Conservation (phyloP, 2,797 vertebrate genomes). For the Dryobates pubescens region DNA sequence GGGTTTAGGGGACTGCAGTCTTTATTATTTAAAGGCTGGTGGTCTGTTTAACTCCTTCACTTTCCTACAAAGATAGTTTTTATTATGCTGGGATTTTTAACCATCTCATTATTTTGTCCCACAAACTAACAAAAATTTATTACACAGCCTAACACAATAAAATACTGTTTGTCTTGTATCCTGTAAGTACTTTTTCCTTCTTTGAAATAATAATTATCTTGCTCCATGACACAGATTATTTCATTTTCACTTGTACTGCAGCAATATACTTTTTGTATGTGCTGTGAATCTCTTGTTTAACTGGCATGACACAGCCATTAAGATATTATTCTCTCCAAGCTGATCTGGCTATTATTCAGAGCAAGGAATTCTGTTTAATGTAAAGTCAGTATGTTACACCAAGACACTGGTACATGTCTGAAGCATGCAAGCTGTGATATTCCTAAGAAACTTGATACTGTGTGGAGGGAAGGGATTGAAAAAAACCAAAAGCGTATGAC, state of each 20-base stretch:
- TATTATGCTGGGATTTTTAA: constrained; percentile 9
- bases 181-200: neutral
- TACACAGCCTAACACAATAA: neutral
- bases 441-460: neutral
- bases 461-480: neutral
- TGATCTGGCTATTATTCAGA: neutral
- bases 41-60: neutral
- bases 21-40: neutral
- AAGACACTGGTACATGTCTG: neutral
- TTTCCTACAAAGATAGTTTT: neutral
- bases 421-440: neutral
- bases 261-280: neutral
- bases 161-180: neutral
- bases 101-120: neutral
- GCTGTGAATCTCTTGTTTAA: neutral
- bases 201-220: neutral
- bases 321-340: neutral
- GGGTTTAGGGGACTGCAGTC: neutral
- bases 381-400: neutral
- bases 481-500: neutral
- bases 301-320: neutral
- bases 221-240: neutral
- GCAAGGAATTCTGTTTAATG: neutral
- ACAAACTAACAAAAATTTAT: neutral
- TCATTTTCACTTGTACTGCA: neutral